Evolutionary conservation across 2,888 invertebrate species (phyloP).

Genomic region (Meandrusa payeni): DNA sequence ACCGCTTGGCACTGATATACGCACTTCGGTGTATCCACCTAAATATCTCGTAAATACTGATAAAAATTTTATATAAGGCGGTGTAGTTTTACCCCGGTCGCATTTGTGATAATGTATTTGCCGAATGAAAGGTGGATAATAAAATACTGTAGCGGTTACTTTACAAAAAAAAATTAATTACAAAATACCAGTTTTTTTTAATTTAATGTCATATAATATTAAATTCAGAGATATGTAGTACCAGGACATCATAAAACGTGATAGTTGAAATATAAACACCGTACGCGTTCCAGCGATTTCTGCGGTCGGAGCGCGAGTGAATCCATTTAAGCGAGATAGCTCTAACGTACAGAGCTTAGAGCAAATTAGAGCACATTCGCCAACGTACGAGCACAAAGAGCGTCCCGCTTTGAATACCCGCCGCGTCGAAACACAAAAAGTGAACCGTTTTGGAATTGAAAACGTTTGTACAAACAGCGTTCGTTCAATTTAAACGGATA

Average conservation of each 20-base stretch:
- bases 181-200: too few relatives aligned
- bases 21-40: too few relatives aligned
- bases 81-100: too few relatives aligned
- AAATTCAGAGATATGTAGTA: too few relatives aligned
- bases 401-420: conserved; percentile 5
- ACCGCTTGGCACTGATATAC: too few relatives aligned
- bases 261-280: not conserved
- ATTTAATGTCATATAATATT: too few relatives aligned
- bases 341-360: conserved; percentile 9
- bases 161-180: too few relatives aligned
- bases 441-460: conserved; percentile 15
- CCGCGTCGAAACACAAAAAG: conserved; percentile 5
- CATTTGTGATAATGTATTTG: too few relatives aligned
- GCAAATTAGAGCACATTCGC: conserved; percentile 12
- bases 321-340: conserved; percentile 5
- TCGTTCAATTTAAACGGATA: conserved; percentile 3
- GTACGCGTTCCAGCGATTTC: not conserved
- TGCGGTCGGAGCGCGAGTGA: conserved; percentile 2
- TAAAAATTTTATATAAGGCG: too few relatives aligned
- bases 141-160: too few relatives aligned
- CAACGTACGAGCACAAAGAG: conserved; percentile 1
- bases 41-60: too few relatives aligned
- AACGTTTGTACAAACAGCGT: conserved; percentile 11
- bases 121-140: too few relatives aligned
- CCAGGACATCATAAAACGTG: conserved; percentile 7